Conservation (phyloP, 2,113 vertebrate species). For the Lepus timidus region DNA sequence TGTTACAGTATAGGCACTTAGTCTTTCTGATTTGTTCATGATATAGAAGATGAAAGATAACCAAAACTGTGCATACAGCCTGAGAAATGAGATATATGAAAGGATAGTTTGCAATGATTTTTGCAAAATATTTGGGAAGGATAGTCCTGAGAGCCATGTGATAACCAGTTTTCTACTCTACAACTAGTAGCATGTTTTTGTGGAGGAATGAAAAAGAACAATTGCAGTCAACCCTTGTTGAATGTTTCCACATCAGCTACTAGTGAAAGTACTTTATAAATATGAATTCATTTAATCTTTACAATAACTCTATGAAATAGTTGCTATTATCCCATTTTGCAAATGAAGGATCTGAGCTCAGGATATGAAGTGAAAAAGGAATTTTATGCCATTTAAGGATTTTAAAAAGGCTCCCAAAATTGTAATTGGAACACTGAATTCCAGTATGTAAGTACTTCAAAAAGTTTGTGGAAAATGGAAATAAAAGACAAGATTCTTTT, state of each 20-base stretch:
- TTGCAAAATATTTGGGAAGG: conserved; percentile 9
- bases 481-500: too few species aligned
- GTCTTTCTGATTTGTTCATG: conserved; percentile 22
- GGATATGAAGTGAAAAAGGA: neutral
- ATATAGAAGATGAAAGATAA: neutral
- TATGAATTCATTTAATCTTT: conserved; percentile 28
- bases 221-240: neutral
- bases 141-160: neutral
- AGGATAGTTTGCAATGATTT: neutral
- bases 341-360: conserved; percentile 24
- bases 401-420: neutral
- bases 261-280: conserved; percentile 11
- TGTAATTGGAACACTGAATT: conserved; percentile 49
- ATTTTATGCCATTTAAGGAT: neutral
- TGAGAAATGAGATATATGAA: neutral
- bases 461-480: too few species aligned
- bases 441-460: neutral
- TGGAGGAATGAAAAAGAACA: neutral
- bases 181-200: conserved; percentile 34
- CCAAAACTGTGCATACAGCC: neutral
- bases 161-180: conserved; percentile 25
- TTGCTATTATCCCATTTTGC: neutral
- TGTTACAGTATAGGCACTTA: neutral
- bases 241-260: neutral
- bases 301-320: neutral